Evolutionary conservation across 2,797 vertebrate genomes (phyloP), one percentile per base, ranked within the genome.

Genomic region (Cossypha niveicapilla): DNA sequence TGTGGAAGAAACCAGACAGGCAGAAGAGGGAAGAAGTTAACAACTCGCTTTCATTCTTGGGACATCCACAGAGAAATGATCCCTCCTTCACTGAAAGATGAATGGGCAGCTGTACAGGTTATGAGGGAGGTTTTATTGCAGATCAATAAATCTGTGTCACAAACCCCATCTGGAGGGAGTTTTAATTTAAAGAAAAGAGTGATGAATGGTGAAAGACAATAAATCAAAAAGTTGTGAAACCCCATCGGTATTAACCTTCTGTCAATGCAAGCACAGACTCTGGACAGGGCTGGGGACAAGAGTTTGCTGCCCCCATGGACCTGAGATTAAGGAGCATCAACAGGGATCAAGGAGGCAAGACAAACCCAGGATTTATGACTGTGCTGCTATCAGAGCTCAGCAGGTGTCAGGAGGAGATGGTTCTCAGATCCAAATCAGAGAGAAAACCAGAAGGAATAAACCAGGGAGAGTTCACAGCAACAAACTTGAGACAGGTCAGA

Each of bases 151-250:
- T 98, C 98, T 98, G 96, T 97, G 97, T 97, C 97, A 97, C 85
- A 94, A 93, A 97, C 96, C 97, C 97, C 97, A 98, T 98, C 97
- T 98, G 97, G 97, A 98, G 97, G 96, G 97, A 98, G 97, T 97
- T 98, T 98, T 98, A 98, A 98, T 98, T 98, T 98, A 98, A 98
- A 98, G 96, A 93, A 97, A 97, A 97, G 97, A 98, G 92, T 93
- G 97, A 98, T 97, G 97, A 97, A 94, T 53, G 92, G 94, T 91
- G n/a, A 93, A 96, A 93, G 96, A 96, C 93, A 93, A 97, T 98
- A 97, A 96, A 98, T 98, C 97, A 98, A 97, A 97, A 97, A 97
- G 97, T 97, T 97, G 96, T 97, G 93, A 95, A 90, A 95, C 84
- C 96, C 96, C 95, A 50, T 87, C 34, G 74, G 94, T 95, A 91